Base-by-base conservation (phyloP, 2,888 invertebrate species). In the Trisateles emortualis region DNA sequence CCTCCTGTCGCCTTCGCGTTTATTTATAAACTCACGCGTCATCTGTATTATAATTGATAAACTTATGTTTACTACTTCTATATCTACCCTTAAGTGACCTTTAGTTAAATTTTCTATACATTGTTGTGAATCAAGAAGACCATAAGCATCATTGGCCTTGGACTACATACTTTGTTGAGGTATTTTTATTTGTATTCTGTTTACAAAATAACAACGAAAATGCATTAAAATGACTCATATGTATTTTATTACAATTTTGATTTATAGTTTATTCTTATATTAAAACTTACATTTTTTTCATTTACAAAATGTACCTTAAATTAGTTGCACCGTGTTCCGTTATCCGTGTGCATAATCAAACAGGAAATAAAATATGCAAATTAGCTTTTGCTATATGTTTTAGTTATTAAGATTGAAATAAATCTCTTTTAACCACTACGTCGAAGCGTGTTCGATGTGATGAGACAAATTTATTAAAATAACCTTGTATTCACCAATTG, bases 21-120 rank as follows among this genome's bases (percentile, higher is more conserved):
- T 90, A 90, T 90, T 87, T 86, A 88, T 90, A 90, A 85, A 87
- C 85, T 77, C 75, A 69, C 81, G 81, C 89, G 87, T 88, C 89
- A 89, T 81, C 61, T 61, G 79, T 83, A 84, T 75, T 78, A 67
- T 78, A 68, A 78, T 76, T 85, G 81, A 86, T 86, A 86, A 81
- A 87, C 72, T 71, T 63, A 72, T 79, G 79, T 83, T 83, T 82
- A 80, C 78, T 79, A 72, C 59, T 54, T 59, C 53, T 52, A 52
- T 64, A 63, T 64, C 56, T 67, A 36, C 38, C 40, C 26, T 52
- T 24, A 55, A 52, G 63, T 59, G 60, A 64, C 57, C 64, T 33
- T 29, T 51, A 30, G 51, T 59, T 62, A 35, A 53, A 39, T 58
- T 45, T 51, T 32, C n/a, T 52, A 17, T 42, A 35, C 19, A 33